phyloP scores from a whole-genome alignment of 1,140 invertebrate genomes.

The Choristoneura fumiferana region DNA sequence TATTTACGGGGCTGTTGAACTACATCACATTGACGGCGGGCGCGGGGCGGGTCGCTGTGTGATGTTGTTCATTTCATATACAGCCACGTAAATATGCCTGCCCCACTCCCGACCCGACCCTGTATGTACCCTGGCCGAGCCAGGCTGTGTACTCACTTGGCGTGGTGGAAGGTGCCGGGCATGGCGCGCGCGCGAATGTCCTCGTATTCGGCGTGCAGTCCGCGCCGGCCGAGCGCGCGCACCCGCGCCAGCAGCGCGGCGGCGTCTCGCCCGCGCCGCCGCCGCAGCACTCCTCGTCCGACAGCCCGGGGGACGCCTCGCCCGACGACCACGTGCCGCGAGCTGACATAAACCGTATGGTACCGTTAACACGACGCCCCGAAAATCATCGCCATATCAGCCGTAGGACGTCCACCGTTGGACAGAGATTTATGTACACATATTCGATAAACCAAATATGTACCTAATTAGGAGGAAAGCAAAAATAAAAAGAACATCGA shows the following conservation, averaged over 20 bases:
- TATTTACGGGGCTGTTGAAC: no score
- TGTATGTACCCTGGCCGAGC: no score
- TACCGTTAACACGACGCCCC: neutral
- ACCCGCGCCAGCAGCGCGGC: constrained; percentile 85
- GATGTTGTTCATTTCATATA: no score
- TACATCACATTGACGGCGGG: no score
- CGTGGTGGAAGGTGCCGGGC: constrained; percentile 89
- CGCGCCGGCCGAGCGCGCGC: constrained; percentile 82
- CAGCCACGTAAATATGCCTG: no score
- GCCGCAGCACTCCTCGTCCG: constrained; percentile 91
- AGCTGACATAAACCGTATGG: constrained; percentile 30
- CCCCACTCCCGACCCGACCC: no score
- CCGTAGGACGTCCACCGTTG: no score
- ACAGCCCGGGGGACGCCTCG: constrained; percentile 87
- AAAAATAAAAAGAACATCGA: no score
- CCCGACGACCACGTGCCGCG: constrained; percentile 66
- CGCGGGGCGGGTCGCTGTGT: no score
- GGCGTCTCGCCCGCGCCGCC: constrained; percentile 84
- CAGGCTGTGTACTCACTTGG: constrained; percentile 45
- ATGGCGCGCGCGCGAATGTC: constrained; percentile 91
- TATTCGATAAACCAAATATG: no score
- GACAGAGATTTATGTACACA: no score
- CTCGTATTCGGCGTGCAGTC: constrained; percentile 90
- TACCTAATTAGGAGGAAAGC: no score
- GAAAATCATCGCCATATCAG: neutral